Evolutionary conservation across 2,797 vertebrate genomes (phyloP), one percentile per base, ranked within the genome.

Genomic region (Sorex maritimensis): DNA sequence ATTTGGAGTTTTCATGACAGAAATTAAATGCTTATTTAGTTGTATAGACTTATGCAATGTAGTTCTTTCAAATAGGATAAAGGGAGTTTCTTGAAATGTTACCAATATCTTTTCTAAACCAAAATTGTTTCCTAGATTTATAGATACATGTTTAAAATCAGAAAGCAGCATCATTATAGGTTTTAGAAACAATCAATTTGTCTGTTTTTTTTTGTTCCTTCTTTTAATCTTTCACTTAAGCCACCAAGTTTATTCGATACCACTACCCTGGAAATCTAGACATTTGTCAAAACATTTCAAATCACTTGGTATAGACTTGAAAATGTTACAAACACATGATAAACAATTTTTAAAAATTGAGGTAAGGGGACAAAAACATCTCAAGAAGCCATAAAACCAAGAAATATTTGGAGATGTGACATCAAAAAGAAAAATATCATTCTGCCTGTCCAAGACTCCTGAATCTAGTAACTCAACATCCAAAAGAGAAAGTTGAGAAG

Each of bases 261-360:
- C 11, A 67, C 24, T 78, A 94, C 17, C 21, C 13, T 80, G 26
- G 52, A 90, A 93, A 93, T 61, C 21, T 72, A 1, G 0, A 71
- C 13, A 87, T 82, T 83, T 67, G 23, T 92, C 52, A 81, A 75
- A 63, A 68, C 92, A 24, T 90, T 90, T 78, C 72, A 61, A 94
- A 67, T 67, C 0, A 44, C 74, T 87, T 93, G 38, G 89, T 63
- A 13, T n/a, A 81, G 86, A 83, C 44, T 81, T 79, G 67, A 61
- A 61, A 61, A 61, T 61, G 19, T 14, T 61, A 61, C 58, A 1
- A 61, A 61, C 58, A 61, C 7, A 23, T 61, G 58, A 21, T 4
- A 61, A 61, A 61, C 58, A 61, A 23, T 19, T 61, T 61, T 61
- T 61, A 61, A 61, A 61, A 61, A 61, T 23, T 61, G 58, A 61